Evolutionary conservation across 2,888 invertebrate species (phyloP).

Genomic region (Allygus modestus): DNA sequence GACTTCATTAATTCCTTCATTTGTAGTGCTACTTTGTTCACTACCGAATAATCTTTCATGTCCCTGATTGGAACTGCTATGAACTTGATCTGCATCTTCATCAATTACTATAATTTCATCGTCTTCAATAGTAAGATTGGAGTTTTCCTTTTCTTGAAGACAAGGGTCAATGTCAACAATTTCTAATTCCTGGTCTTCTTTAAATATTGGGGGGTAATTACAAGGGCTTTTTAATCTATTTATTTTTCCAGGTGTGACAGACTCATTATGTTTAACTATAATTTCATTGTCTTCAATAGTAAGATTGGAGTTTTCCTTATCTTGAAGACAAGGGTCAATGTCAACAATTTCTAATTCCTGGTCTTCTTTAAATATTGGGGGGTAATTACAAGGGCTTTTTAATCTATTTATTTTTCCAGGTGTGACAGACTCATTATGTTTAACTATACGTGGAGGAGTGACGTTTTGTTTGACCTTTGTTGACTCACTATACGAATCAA

Average conservation of each 20-base stretch:
- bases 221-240: not conserved
- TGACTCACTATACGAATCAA: not conserved
- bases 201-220: not conserved
- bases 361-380: not conserved
- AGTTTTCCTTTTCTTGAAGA: not conserved
- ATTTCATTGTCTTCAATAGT: not conserved
- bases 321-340: not conserved
- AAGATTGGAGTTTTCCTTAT: not conserved
- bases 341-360: conserved; percentile 10
- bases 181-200: conserved; percentile 20
- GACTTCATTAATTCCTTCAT: not conserved
- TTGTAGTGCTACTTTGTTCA: not conserved
- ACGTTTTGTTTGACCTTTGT: not conserved
- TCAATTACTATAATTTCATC: not conserved
- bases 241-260: not conserved
- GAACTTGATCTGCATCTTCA: not conserved
- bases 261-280: too few species aligned
- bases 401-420: not conserved
- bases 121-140: not conserved
- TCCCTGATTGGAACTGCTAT: not conserved
- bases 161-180: not conserved
- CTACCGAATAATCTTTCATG: not conserved
- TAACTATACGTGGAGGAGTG: not conserved
- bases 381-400: not conserved
- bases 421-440: not conserved